Evolutionary conservation across 1,140 invertebrate species (phyloP).

Genomic region (Babylonia areolata): DNA sequence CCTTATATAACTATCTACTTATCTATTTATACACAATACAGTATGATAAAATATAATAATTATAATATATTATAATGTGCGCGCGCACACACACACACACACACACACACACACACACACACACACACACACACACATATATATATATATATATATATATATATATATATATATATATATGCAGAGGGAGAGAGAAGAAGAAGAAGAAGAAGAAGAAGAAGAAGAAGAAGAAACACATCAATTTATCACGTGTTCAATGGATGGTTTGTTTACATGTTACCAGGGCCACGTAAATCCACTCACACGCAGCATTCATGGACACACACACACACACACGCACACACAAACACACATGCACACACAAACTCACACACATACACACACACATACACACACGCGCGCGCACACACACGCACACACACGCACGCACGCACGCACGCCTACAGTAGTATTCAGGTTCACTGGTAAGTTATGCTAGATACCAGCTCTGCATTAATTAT

Average conservation of each 20-base stretch:
- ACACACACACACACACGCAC: neutral
- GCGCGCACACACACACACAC: conserved; percentile 15
- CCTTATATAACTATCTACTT: too few relatives aligned
- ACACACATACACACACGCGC: neutral
- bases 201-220: neutral
- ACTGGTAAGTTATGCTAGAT: neutral
- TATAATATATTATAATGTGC: too few relatives aligned
- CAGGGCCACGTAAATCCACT: neutral
- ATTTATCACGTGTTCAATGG: too few relatives aligned
- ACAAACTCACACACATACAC: neutral
- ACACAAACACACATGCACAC: neutral
- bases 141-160: neutral
- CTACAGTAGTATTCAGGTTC: neutral
- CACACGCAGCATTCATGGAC: neutral
- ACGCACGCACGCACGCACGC: neutral
- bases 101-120: conserved; percentile 21
- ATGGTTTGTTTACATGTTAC: too few relatives aligned
- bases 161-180: neutral
- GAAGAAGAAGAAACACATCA: too few relatives aligned
- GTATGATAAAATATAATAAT: too few relatives aligned
- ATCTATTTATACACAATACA: too few relatives aligned
- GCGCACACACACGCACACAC: neutral
- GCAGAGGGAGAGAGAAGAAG: neutral
- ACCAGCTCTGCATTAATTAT: too few relatives aligned
- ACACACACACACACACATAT: conserved; percentile 23